phyloP scores from a whole-genome alignment of 2,797 vertebrate genomes.

The Crenuchus spilurus region DNA sequence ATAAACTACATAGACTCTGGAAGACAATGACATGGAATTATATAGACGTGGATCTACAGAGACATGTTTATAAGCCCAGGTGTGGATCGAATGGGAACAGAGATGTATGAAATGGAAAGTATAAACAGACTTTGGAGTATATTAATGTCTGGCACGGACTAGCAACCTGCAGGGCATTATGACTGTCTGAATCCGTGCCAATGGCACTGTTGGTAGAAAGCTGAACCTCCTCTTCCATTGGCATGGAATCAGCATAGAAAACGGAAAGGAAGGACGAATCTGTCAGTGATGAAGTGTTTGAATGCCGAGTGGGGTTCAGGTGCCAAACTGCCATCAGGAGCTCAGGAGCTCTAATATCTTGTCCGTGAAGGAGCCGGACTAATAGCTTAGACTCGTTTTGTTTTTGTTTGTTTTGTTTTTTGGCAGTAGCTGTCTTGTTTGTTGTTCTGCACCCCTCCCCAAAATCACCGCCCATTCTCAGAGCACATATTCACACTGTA shows the following conservation, averaged over 20 bases:
- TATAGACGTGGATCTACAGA: too few species aligned
- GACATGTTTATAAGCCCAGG: too few species aligned
- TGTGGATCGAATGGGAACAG: too few species aligned
- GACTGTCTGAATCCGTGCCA: too few species aligned
- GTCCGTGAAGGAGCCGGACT: not conserved
- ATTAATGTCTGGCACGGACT: too few species aligned
- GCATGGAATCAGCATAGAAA: not conserved
- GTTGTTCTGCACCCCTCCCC: not conserved
- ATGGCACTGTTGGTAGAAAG: too few species aligned
- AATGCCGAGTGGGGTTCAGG: not conserved
- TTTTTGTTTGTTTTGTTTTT: not conserved
- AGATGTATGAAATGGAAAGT: too few species aligned
- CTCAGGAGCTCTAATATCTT: not conserved
- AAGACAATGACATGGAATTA: too few species aligned
- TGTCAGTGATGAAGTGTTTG: conserved; percentile 6
- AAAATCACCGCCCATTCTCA: not conserved
- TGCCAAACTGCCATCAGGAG: conserved; percentile 14
- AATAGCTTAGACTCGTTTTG: not conserved
- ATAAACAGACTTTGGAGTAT: too few species aligned
- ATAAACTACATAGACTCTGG: too few species aligned
- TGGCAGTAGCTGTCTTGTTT: conserved; percentile 2
- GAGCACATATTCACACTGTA: not conserved
- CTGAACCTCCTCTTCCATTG: not conserved
- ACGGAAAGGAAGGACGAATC: not conserved
- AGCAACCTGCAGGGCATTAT: too few species aligned